Evolutionary conservation across 1,140 invertebrate species (phyloP), one percentile per base, ranked within the genome.

Genomic region (Hyphantria cunea): DNA sequence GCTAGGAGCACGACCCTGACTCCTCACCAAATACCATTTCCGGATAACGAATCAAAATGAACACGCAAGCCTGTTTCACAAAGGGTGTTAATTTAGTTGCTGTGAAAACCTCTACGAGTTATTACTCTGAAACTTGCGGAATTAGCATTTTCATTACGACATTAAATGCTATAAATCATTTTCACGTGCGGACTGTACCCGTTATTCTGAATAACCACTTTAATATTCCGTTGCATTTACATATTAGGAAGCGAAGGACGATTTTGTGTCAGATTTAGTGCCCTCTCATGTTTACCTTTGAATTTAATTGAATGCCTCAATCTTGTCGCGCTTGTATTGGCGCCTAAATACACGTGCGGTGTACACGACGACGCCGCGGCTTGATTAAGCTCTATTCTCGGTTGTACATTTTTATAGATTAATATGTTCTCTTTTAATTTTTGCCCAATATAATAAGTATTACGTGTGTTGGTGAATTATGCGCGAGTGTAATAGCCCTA

Each of bases 51-150:
- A 77, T 68, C 70, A 65, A 65, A 48, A 56, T 60, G 56, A 72
- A 62, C 76, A 79, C 76, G 76, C 79, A 62, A 79, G 55, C 72
- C 62, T 52, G 48, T 50, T 58, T 64, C 55, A 74, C 75, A 73
- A 78, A 67, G 72, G 72, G 71, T 71, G 70, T 74, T 82, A 80
- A 82, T 82, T 82, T 76, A 72, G 69, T 68, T 75, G 70, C 66
- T 63, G 73, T 75, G 74, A 79, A 79, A 82, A 76, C 70, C 65
- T 59, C 56, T 14, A 17, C 56, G 55, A 61, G 59, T 68, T 73
- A 66, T 70, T 72, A 69, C 65, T 55, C 66, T 70, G 65, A 58
- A 76, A 72, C 61, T 50, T 70, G 66, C 64, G 41, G 66, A 72
- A 76, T 80, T 80, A 70, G 70, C 68, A 73, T 74, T 70, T 67